Conservation (phyloP, 2,797 vertebrate genomes). For the Protonibea diacanthus region DNA sequence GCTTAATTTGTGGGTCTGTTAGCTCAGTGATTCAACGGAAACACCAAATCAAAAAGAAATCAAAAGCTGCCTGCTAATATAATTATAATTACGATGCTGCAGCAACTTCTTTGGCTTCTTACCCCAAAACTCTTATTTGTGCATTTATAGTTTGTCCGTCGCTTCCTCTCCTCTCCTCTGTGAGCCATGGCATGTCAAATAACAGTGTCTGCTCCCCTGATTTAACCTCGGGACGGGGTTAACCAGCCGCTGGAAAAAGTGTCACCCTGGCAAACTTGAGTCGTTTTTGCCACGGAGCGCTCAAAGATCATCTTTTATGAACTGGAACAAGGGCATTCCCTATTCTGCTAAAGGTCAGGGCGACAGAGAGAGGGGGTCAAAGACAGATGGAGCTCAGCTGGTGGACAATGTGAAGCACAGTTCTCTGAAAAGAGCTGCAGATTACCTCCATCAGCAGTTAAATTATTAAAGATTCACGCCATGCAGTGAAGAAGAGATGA, state of each 20-base stretch:
- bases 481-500: not conserved
- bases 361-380: not conserved
- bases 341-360: conserved; percentile 51
- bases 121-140: not conserved
- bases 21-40: conserved; percentile 33
- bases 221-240: conserved; percentile 30
- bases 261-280: conserved; percentile 30
- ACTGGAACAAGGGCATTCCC: conserved; percentile 51
- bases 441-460: not conserved
- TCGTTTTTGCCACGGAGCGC: conserved; percentile 27
- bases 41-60: conserved; percentile 34
- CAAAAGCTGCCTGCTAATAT: conserved; percentile 13
- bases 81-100: not conserved
- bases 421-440: not conserved
- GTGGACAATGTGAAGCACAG: conserved; percentile 14
- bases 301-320: conserved; percentile 55
- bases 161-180: not conserved
- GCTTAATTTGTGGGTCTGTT: conserved; percentile 1
- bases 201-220: conserved; percentile 7
- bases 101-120: not conserved
- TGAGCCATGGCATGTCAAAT: conserved; percentile 29
- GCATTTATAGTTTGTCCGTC: conserved; percentile 12
- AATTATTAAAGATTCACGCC: not conserved
- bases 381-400: conserved; percentile 26
- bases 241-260: conserved; percentile 63